Evolutionary conservation across 2,113 vertebrate species (phyloP), one percentile per base, ranked within the genome.

Genomic region (Actinemys pallida): DNA sequence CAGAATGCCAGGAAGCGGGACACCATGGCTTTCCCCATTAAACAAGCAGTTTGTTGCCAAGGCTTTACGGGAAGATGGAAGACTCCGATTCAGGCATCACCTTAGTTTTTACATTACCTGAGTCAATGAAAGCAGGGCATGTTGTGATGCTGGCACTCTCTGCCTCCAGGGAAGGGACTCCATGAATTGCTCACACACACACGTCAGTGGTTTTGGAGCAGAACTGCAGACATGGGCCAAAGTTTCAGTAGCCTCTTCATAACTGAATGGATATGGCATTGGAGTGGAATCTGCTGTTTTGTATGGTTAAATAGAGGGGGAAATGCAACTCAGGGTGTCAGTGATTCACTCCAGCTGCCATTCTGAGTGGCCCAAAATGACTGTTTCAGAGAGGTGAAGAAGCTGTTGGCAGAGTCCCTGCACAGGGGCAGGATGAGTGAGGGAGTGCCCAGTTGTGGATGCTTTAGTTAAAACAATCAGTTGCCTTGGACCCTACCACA

Each of bases 61-160:
- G 0, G 1, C 0, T 0, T 6, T 14, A n/a, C 0, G 42, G 19
- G 1, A 2, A 1, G 2, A 42, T 90, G 75, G 17, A 29, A 2
- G 3, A 10, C 19, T 54, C 82, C 50, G 13, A 10, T 42, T 81
- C 84, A 13, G 16, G 76, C 83, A 45, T 78, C 75, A 78, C 25
- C 25, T 27, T 24, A 12, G 25, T 42, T 14, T 47, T 45, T 42
- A 78, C 12, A 13, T 47, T 78, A 78, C 75, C 75, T 78, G 42
- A 78, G 39, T 53, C 75, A 54, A 5, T n/a, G 3, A 81, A 52
- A 86, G 27, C 3, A n/a, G 7, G 31, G 10, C 54, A 65, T 1
- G 1, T 2, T 56, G n/a, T 89, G 79, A 20, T 3, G 42, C 4
- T 35, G 10, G 8, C 59, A 81, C 4, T 12, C 53, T 17, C 19